phyloP scores from a whole-genome alignment of 2,113 vertebrate species.

The Megaptera novaeangliae region DNA sequence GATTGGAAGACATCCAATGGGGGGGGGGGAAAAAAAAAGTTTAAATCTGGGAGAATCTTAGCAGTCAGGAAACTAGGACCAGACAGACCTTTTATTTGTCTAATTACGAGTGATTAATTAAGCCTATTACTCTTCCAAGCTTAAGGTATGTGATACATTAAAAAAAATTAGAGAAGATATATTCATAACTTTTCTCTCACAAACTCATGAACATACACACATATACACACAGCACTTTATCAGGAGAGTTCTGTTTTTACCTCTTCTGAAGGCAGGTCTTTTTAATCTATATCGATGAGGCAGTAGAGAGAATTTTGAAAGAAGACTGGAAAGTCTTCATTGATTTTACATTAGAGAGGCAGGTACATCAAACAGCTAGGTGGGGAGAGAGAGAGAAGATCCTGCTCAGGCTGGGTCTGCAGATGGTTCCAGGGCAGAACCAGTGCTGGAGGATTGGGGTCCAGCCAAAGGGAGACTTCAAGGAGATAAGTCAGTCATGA shows the following conservation, averaged over 20 bases:
- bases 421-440: background rate
- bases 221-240: background rate
- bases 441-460: no score
- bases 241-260: background rate
- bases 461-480: background rate
- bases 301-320: background rate
- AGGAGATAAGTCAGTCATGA: background rate
- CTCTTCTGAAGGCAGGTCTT: background rate
- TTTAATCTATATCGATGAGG: background rate
- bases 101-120: background rate
- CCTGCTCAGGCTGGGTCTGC: no score
- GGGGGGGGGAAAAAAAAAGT: background rate
- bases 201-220: background rate
- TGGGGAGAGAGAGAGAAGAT: background rate
- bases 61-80: background rate
- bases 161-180: background rate
- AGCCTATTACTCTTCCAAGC: background rate
- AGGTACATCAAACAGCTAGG: background rate
- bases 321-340: background rate
- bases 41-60: background rate
- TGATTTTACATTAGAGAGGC: background rate
- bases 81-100: background rate
- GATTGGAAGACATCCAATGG: background rate
- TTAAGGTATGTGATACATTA: background rate
- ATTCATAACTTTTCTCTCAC: background rate